A percentile compares a stretch with the other conserved stretches of the same genome.
phyloP scores from a whole-genome alignment of 37 sponge, comb jelly and placozoan species.

The Amphimedon queenslandica region DNA sequence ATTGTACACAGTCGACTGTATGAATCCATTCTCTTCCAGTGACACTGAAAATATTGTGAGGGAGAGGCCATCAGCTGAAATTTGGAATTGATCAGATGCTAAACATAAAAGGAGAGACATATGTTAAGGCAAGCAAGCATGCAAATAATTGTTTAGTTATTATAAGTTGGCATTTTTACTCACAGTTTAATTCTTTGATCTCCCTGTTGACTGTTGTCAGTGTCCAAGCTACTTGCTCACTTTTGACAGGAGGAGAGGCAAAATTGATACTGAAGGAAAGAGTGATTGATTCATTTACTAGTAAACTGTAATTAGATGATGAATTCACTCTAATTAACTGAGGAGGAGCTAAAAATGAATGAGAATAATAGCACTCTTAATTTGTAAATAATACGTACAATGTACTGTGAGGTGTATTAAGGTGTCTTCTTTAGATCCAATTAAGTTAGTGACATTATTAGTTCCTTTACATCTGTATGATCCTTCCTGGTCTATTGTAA shows the following conservation, averaged over 20 bases:
- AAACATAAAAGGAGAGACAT: too few species aligned
- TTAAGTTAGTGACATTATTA: not conserved
- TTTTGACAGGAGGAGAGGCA: not conserved
- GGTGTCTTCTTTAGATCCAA: not conserved
- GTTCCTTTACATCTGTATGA: not conserved
- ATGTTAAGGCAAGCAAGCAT: too few species aligned
- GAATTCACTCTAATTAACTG: not conserved
- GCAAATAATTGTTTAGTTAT: too few species aligned
- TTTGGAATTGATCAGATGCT: too few species aligned
- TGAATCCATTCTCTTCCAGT: not conserved
- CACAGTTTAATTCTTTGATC: too few species aligned
- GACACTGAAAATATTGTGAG: not conserved
- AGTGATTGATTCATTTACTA: not conserved
- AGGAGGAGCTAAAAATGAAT: not conserved
- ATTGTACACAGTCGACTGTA: not conserved
- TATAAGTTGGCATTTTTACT: too few species aligned
- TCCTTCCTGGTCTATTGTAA: not conserved
- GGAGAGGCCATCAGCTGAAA: not conserved
- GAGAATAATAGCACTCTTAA: not conserved
- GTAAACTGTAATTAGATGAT: not conserved
- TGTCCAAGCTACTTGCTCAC: not conserved
- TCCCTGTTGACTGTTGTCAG: not conserved
- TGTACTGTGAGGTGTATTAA: not conserved
- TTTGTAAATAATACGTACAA: not conserved
- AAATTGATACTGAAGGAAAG: not conserved